A percentile compares a stretch with the other conserved stretches of the same genome.
Evolutionary conservation across 2,888 invertebrate genomes (phyloP).

Genomic region (Meliscaeva auricollis): DNA sequence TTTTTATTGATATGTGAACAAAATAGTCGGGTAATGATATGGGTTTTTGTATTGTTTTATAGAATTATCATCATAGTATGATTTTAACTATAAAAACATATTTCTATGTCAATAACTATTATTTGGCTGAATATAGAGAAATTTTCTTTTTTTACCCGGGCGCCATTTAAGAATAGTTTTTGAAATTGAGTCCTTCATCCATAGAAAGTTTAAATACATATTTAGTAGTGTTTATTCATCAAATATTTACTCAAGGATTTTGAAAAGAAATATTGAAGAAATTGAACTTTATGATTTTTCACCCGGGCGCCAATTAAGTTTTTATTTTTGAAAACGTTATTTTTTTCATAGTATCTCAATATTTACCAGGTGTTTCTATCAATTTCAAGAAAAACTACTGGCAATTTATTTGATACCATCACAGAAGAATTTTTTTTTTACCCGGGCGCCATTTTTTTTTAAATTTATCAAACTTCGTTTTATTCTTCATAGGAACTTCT

Average conservation of each 20-base stretch:
- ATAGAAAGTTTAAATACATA: too few relatives aligned
- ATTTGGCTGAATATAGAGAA: not conserved
- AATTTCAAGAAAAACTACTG: too few relatives aligned
- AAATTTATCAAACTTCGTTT: too few relatives aligned
- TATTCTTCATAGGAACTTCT: too few relatives aligned
- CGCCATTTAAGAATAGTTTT: not conserved
- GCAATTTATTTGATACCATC: too few relatives aligned
- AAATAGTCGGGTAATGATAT: not conserved
- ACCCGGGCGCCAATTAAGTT: not conserved
- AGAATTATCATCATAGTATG: not conserved
- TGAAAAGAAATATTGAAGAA: not conserved
- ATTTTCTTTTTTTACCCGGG: not conserved
- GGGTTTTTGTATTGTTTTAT: not conserved
- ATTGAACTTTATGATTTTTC: not conserved
- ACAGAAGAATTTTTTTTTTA: too few relatives aligned
- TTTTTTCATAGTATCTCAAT: too few relatives aligned
- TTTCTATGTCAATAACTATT: too few relatives aligned
- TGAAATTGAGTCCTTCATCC: not conserved
- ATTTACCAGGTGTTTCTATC: too few relatives aligned
- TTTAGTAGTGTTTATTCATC: not conserved
- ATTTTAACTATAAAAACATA: too few relatives aligned
- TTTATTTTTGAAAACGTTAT: not conserved
- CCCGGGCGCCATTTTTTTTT: too few relatives aligned
- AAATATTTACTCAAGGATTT: not conserved
- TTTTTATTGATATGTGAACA: constrained; percentile 17